Percentiles rank a stretch among this genome's conserved stretches.
Evolutionary conservation across 2,888 invertebrate species (phyloP).

Genomic region (Adelognathus sp.): DNA sequence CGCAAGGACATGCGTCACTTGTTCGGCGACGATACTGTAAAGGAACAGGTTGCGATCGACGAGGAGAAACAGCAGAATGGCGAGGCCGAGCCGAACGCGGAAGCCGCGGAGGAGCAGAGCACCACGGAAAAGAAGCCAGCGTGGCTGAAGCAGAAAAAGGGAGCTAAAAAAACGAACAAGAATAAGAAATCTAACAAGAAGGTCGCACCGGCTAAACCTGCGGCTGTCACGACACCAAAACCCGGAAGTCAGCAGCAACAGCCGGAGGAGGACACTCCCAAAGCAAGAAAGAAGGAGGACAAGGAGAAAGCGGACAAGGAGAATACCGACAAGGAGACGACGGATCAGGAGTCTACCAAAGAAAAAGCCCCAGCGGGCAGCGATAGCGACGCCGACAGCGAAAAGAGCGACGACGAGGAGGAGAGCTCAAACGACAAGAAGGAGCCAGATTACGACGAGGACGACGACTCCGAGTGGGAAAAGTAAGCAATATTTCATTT

Average conservation of each 20-base stretch:
- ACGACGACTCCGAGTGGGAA: constrained; percentile 95
- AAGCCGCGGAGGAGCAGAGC: constrained; percentile 81
- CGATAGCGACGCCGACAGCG: constrained; percentile 82
- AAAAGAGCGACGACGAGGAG: constrained; percentile 83
- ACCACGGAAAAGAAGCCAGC: constrained; percentile 87
- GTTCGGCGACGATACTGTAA: constrained; percentile 90
- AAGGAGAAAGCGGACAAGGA: constrained; percentile 67
- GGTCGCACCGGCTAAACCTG: constrained; percentile 64
- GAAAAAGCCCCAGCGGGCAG: constrained; percentile 73
- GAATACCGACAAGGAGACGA: constrained; percentile 65
- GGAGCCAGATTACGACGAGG: constrained; percentile 83
- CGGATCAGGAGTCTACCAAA: constrained; percentile 68
- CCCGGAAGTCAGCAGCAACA: constrained; percentile 49
- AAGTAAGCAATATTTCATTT: constrained; percentile 79
- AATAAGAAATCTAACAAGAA: constrained; percentile 81
- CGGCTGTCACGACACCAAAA: constrained; percentile 45
- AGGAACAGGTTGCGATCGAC: constrained; percentile 83
- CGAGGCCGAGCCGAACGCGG: constrained; percentile 81
- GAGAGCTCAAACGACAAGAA: constrained; percentile 83
- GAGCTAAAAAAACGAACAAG: constrained; percentile 85
- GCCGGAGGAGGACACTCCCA: constrained; percentile 68
- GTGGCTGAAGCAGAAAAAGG: constrained; percentile 90
- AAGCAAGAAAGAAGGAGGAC: constrained; percentile 73
- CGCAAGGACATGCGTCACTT: constrained; percentile 92
- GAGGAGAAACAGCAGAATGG: constrained; percentile 83